phyloP scores from a whole-genome alignment of 2,797 vertebrate species.

The Ptychobarbus kaznakovi region DNA sequence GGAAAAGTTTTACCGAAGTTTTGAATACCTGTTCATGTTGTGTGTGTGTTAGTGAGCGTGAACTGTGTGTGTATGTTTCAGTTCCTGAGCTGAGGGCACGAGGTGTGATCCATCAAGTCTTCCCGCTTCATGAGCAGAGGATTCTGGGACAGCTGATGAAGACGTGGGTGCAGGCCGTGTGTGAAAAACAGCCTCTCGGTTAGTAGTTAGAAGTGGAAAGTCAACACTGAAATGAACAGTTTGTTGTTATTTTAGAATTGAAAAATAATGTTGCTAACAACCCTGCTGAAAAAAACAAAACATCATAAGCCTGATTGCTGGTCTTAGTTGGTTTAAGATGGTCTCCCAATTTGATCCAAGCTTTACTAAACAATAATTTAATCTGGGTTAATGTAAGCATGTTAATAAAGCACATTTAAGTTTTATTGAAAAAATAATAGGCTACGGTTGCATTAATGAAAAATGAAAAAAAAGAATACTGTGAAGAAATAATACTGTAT shows the following conservation, averaged over 20 bases:
- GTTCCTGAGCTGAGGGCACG: slow-evolving; percentile 91
- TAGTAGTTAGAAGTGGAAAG: slow-evolving; percentile 42
- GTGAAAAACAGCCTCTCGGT: slow-evolving; percentile 95
- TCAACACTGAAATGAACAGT: not conserved
- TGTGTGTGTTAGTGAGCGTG: slow-evolving; percentile 42
- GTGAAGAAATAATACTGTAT: too few species aligned
- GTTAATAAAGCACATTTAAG: not conserved
- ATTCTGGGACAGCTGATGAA: slow-evolving; percentile 95
- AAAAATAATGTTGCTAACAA: not conserved
- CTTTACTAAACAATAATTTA: not conserved
- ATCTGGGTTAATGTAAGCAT: not conserved
- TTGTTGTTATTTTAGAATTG: not conserved
- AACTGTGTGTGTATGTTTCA: slow-evolving; percentile 64
- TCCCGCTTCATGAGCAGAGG: slow-evolving; percentile 93
- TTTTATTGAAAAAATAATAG: not conserved
- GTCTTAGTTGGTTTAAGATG: not conserved
- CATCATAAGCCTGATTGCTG: not conserved
- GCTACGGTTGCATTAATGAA: too few species aligned
- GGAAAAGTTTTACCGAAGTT: slow-evolving; percentile 7
- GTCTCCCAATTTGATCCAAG: not conserved
- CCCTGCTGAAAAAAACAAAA: not conserved
- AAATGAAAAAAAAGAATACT: too few species aligned
- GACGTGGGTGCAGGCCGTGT: slow-evolving; percentile 97
- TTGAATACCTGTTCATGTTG: slow-evolving; percentile 39
- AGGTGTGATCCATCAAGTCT: slow-evolving; percentile 94